Evolutionary conservation across 2,888 invertebrate genomes (phyloP), one percentile per base, ranked within the genome.

Genomic region (Euplexia lucipara): DNA sequence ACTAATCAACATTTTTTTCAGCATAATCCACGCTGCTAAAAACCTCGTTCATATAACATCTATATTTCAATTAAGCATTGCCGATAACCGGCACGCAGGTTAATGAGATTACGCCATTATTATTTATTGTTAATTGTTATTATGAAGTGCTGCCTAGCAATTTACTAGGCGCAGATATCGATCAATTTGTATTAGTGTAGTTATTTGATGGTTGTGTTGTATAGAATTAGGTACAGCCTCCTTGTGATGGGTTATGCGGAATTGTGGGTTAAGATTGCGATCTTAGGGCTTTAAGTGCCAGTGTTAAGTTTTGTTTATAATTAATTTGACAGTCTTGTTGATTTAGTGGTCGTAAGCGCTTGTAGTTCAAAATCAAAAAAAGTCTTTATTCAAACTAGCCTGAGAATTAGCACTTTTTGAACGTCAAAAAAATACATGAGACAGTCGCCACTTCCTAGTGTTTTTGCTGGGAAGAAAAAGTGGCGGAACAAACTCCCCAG

Each of bases 101-200:
- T 86, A 86, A 86, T 84, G 83, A 83, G 83, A 81, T 85, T 70
- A 81, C 73, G 45, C 71, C 12, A 66, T 56, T 75, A 83, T 83
- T 78, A 85, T 86, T 86, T 85, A 86, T 85, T 81, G 83, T 84
- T 85, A 82, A 86, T 86, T 83, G 81, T 84, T 70, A 79, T 74
- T 82, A 79, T 80, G 80, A 81, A 82, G 77, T 77, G 78, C 75
- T 49, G 78, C 63, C 64, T 75, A 75, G 77, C 81, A 83, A 86
- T 86, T 86, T 82, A 78, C 82, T 76, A 79, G 81, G 78, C 77
- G 59, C 41, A 68, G 72, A 83, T 82, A 61, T 41, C 65, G 78
- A 84, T 82, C 84, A 79, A 73, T 78, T 81, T 75, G 75, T 81
- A 78, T 79, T 77, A 73, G 42, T 47, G 41, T 30, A n/a, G 42